phyloP scores from a whole-genome alignment of 2,113 vertebrate species.

The Oreocharis arfaki region DNA sequence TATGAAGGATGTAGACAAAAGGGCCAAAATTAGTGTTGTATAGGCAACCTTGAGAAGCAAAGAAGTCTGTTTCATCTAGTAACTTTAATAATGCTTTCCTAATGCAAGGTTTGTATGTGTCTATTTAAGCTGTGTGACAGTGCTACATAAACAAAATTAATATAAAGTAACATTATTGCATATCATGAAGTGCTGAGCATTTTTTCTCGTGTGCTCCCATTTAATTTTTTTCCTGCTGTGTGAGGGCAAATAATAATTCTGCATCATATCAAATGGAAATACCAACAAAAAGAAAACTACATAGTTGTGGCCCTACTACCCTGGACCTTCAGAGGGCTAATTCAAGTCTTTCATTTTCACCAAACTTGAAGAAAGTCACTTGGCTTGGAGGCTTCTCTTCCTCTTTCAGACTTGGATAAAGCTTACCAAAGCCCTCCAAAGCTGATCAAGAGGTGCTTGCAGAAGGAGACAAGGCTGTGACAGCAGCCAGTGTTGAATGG shows the following conservation, averaged over 20 bases:
- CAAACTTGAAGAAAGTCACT: background rate
- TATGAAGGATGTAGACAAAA: background rate
- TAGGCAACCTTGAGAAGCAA: background rate
- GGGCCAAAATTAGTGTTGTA: background rate
- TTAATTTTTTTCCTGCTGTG: background rate
- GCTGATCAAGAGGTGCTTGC: background rate
- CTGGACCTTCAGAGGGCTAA: background rate
- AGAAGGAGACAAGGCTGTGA: background rate
- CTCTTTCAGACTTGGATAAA: background rate
- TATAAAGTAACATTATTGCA: background rate
- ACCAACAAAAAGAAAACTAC: background rate
- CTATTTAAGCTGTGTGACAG: background rate
- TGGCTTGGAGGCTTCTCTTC: background rate
- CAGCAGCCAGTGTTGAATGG: background rate
- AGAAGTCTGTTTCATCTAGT: background rate
- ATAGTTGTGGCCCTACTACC: background rate
- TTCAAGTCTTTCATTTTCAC: background rate
- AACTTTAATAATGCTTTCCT: background rate
- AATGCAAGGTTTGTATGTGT: background rate
- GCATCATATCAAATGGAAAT: background rate
- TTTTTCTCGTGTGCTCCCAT: background rate
- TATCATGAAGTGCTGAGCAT: background rate
- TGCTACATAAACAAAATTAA: background rate
- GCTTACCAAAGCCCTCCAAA: background rate
- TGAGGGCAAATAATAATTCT: background rate